phyloP scores from a whole-genome alignment of 1,140 invertebrate species.

The Drosophila murphyi region DNA sequence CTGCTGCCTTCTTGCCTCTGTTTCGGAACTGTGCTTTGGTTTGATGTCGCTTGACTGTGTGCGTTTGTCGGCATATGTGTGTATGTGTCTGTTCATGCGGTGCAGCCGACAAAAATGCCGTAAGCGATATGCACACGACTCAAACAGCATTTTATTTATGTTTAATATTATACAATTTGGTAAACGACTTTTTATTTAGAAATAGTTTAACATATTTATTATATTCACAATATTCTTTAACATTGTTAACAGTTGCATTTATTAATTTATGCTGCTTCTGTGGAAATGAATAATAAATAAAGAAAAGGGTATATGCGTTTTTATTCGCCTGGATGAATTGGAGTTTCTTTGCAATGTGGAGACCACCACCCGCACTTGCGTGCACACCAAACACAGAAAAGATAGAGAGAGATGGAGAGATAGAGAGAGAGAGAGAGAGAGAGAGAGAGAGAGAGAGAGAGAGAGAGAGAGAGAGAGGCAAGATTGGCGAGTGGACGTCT shows the following conservation, averaged over 20 bases:
- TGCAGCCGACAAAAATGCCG: constrained; percentile 47
- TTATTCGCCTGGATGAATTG: constrained; percentile 4
- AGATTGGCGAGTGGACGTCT: constrained; percentile 1
- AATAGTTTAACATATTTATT: too few species aligned
- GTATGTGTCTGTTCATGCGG: neutral
- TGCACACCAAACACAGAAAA: neutral
- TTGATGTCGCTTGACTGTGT: constrained; percentile 13
- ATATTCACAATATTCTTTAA: too few species aligned
- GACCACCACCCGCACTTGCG: constrained; percentile 6
- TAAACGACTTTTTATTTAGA: too few species aligned
- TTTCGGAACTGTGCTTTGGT: constrained; percentile 23
- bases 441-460: neutral
- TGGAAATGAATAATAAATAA: too few species aligned
- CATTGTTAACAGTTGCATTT: too few species aligned
- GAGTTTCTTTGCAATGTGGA: constrained; percentile 1
- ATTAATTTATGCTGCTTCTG: too few species aligned
- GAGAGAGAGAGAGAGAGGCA: neutral
- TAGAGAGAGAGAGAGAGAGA: neutral
- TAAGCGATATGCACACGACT: neutral
- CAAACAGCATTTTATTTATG: neutral
- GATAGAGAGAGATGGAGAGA: neutral
- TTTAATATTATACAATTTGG: neutral
- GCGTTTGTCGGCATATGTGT: neutral
- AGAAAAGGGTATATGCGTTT: neutral
- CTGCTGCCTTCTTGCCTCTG: neutral